phyloP scores from a whole-genome alignment of 2,797 vertebrate species.

The Xerus rutilus region DNA sequence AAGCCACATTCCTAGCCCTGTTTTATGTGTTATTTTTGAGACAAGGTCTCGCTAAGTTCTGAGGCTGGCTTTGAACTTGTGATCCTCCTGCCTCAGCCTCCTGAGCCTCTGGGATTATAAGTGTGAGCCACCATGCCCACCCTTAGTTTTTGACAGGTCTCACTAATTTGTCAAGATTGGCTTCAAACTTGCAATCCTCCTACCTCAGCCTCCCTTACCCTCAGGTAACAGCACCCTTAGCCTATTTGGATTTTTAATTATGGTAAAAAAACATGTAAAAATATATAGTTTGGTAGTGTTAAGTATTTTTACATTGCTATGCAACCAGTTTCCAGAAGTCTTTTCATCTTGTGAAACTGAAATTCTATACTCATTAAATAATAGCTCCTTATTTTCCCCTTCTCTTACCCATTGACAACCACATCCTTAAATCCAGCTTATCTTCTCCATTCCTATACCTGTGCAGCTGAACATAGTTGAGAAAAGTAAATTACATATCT shows the following conservation, averaged over 20 bases:
- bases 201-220: too few relatives aligned
- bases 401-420: background rate
- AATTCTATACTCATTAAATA: background rate
- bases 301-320: background rate
- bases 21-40: too few relatives aligned
- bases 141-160: too few relatives aligned
- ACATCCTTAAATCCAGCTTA: background rate
- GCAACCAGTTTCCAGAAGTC: background rate
- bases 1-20: too few relatives aligned
- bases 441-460: background rate
- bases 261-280: background rate
- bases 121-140: too few relatives aligned
- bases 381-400: background rate
- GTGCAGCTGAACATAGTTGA: background rate
- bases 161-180: too few relatives aligned
- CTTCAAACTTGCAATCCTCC: too few relatives aligned
- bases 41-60: too few relatives aligned
- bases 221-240: too few relatives aligned
- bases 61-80: too few relatives aligned
- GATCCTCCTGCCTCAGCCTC: too few relatives aligned
- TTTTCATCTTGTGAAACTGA: conserved; percentile 12
- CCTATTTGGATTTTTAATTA: background rate
- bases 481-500: background rate
- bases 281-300: background rate
- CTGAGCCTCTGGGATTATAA: too few relatives aligned